Base-by-base conservation (phyloP, 2,888 invertebrate species). In the Aphidoletes aphidimyza region DNA sequence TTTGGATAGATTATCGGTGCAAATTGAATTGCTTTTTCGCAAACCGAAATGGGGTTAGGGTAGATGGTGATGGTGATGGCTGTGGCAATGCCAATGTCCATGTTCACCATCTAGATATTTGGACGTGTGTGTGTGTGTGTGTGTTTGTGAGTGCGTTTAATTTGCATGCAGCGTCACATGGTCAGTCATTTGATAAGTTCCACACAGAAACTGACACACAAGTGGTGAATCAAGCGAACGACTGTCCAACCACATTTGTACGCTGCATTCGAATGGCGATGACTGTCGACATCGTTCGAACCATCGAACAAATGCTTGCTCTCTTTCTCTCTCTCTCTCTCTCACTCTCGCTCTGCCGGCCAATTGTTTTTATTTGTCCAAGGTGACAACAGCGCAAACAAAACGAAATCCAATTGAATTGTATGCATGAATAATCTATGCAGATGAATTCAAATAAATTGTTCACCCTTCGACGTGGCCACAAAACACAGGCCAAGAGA, bases 401-500 rank as follows among this genome's bases (percentile, higher is more conserved):
- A n/a, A n/a, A 69, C 14, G 34, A 69, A 69, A 69, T 69, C 34
- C 69, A 69, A 69, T 69, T 69, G 69, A 69, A 69, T 69, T 69
- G 69, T 69, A 69, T 69, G 69, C 34, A 69, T 69, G 34, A 69
- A 69, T 69, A 69, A 69, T 69, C 69, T 69, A 69, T 69, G 69
- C 69, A 69, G 69, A 69, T 69, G 69, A 69, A 69, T 69, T 69
- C 69, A 69, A 69, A 69, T 69, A 69, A 69, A 69, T 69, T 69
- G n/a, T 69, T 30, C 69, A 69, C 69, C 69, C 69, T 69, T 69
- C 69, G 54, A 34, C 17, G 14, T n/a, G 14, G 69, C 69, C 30
- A 54, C 26, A 54, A n/a, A n/a, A 54, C 69, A 69, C 30, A 5
- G 69, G 69, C 34, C n/a, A n/a, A n/a, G 14, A 69, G 69, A 69